Percentiles rank a stretch among this genome's conserved stretches.
phyloP scores from a whole-genome alignment of 2,888 invertebrate genomes.

The Latrodectus hesperus region DNA sequence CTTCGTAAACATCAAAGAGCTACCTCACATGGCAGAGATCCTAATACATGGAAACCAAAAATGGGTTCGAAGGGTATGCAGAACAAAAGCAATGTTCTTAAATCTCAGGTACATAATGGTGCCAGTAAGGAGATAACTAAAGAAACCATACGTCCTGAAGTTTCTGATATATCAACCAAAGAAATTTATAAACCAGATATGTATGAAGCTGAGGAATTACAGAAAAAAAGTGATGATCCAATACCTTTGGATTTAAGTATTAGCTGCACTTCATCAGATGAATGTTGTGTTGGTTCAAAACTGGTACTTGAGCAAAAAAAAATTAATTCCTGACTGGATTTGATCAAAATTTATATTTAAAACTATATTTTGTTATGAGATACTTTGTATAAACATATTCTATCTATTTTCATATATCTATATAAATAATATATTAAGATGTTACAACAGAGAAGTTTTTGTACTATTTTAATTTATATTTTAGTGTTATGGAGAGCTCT shows the following conservation, averaged over 20 bases:
- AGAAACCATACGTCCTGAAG: constrained; percentile 14
- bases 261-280: constrained; percentile 45
- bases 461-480: constrained; percentile 61
- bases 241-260: constrained; percentile 67
- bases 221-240: constrained; percentile 31
- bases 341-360: constrained; percentile 67
- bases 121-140: constrained; percentile 34
- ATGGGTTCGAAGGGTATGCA: constrained; percentile 22
- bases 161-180: constrained; percentile 56
- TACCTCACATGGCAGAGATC: constrained; percentile 60
- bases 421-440: constrained; percentile 61
- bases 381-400: constrained; percentile 66
- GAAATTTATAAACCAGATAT: constrained; percentile 29
- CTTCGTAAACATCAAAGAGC: constrained; percentile 83
- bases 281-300: constrained; percentile 43
- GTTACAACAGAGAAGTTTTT: constrained; percentile 45
- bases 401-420: constrained; percentile 62
- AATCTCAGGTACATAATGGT: constrained; percentile 61
- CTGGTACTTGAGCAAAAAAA: constrained; percentile 32
- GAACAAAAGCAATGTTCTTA: constrained; percentile 36
- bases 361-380: constrained; percentile 62
- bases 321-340: constrained; percentile 43
- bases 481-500: constrained; percentile 50
- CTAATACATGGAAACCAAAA: constrained; percentile 54
- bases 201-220: background rate